These are phyloP conservation scores for Heterocephalus glaber DNA, from an alignment of 2,113 vertebrate species.

Conservation along the genomic window DNA sequence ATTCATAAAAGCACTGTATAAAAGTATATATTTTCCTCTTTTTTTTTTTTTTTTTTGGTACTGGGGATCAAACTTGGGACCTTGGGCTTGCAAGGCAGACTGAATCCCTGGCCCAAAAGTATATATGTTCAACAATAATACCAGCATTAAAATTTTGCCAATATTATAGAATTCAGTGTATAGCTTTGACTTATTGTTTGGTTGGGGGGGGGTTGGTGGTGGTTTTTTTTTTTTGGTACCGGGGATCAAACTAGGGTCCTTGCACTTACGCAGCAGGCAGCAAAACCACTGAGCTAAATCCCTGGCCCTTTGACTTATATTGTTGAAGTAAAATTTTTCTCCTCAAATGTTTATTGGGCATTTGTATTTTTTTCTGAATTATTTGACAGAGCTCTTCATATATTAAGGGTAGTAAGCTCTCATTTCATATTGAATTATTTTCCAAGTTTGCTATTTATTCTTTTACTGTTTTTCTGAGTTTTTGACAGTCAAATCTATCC, in stretches of 20 bases:
- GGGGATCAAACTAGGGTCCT: too few species aligned
- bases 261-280: too few species aligned
- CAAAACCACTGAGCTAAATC: too few species aligned
- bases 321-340: not conserved
- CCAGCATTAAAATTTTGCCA: not conserved
- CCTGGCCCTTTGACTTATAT: too few species aligned
- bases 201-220: too few species aligned
- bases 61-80: too few species aligned
- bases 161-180: not conserved
- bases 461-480: not conserved
- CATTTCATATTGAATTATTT: not conserved
- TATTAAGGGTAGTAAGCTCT: not conserved
- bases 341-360: not conserved
- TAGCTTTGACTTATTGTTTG: not conserved
- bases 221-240: too few species aligned
- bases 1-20: not conserved
- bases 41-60: too few species aligned
- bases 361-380: conserved; percentile 35
- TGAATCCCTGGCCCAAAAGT: too few species aligned
- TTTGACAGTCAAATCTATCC: not conserved
- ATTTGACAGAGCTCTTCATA: conserved; percentile 23
- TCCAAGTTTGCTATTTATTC: not conserved
- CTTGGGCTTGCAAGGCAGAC: too few species aligned
- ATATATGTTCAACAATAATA: not conserved
- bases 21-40: not conserved